These are phyloP conservation scores for Euplexia lucipara DNA, from an alignment of 2,888 invertebrate genomes.

Conservation along the genomic window DNA sequence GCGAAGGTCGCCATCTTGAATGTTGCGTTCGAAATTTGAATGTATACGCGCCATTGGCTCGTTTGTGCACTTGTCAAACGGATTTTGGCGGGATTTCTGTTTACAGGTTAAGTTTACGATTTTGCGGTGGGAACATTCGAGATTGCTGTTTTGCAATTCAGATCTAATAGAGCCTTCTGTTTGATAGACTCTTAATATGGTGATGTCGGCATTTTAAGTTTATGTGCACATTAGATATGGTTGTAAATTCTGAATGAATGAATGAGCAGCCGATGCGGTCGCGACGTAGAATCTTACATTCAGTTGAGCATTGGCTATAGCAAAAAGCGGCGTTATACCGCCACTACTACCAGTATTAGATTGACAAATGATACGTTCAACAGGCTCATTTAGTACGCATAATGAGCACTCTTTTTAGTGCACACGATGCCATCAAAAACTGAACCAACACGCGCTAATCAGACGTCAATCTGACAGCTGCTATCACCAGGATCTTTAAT, in stretches of 20 bases:
- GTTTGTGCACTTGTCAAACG: conserved; percentile 77
- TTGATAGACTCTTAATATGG: conserved; percentile 52
- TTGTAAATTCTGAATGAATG: conserved; percentile 52
- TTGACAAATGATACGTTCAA: conserved; percentile 53
- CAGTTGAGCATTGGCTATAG: conserved; percentile 1
- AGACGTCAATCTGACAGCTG: conserved; percentile 73
- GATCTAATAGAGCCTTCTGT: conserved; percentile 54
- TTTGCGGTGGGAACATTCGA: conserved; percentile 58
- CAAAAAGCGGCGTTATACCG: conserved; percentile 35
- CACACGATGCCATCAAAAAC: conserved; percentile 48
- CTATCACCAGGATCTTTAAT: conserved; percentile 68
- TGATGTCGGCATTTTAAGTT: conserved; percentile 50
- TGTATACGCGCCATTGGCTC: conserved; percentile 82
- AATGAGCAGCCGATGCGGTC: conserved; percentile 39
- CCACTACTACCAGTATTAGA: conserved; percentile 36
- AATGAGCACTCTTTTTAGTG: conserved; percentile 54
- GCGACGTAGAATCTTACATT: conserved; percentile 16
- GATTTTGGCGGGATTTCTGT: conserved; percentile 67
- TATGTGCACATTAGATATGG: conserved; percentile 49
- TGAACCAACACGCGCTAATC: conserved; percentile 62
- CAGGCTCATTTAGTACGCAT: conserved; percentile 54
- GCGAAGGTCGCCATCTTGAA: conserved; percentile 90
- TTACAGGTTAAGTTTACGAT: conserved; percentile 65
- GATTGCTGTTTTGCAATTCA: conserved; percentile 62
- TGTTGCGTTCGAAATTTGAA: conserved; percentile 88